These are phyloP conservation scores for Phyto melanocephala DNA, from an alignment of 2,888 invertebrate species.

Conservation along the genomic window DNA sequence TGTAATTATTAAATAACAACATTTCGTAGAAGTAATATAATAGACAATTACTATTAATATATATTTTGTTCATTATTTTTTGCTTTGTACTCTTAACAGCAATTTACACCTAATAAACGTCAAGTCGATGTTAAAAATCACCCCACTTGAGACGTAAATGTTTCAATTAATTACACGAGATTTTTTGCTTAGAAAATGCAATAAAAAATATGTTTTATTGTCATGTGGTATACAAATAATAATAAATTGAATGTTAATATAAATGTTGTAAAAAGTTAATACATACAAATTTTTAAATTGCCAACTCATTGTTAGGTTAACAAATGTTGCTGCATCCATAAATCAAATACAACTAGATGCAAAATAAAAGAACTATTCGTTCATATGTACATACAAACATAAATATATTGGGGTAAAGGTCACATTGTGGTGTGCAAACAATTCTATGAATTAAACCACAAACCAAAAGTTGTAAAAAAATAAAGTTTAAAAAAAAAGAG, in stretches of 20 bases:
- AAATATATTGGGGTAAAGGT: constrained; percentile 22
- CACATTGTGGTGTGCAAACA: neutral
- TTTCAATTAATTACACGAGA: constrained; percentile 24
- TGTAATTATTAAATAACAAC: constrained; percentile 23
- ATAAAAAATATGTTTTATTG: constrained; percentile 3
- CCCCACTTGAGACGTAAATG: constrained; percentile 24
- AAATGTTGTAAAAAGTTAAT: neutral
- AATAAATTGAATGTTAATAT: neutral
- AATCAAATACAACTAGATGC: neutral
- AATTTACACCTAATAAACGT: constrained; percentile 51
- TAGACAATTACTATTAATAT: constrained; percentile 19
- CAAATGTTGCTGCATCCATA: neutral
- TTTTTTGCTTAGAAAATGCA: constrained; percentile 5
- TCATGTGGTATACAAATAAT: neutral
- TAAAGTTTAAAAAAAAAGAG: too few species aligned
- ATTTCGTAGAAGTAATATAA: constrained; percentile 25
- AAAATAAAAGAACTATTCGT: neutral
- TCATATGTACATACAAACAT: too few species aligned
- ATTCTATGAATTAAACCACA: too few species aligned
- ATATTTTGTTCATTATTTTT: neutral
- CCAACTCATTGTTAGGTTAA: constrained; percentile 26
- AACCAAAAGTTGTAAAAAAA: too few species aligned
- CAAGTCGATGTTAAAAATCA: constrained; percentile 8
- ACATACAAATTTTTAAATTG: neutral
- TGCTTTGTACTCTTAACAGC: constrained; percentile 15